A percentile compares a stretch with the other conserved stretches of the same genome.
phyloP scores from a whole-genome alignment of 2,113 vertebrate species.

The Gadus macrocephalus region DNA sequence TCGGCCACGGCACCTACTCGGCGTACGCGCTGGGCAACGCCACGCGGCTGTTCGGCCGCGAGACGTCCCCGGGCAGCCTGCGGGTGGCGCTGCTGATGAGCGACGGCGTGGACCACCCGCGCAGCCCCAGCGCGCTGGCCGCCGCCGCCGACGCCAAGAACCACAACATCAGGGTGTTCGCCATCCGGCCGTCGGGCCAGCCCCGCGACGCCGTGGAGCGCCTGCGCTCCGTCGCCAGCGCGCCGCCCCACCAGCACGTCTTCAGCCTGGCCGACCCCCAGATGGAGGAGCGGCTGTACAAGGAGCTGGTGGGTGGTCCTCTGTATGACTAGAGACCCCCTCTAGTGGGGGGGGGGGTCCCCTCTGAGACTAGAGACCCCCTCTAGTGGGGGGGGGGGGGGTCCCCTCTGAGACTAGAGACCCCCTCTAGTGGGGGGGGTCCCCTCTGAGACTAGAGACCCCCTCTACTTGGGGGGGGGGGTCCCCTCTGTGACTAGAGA shows the following conservation, averaged over 20 bases:
- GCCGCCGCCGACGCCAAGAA: constrained; percentile 75
- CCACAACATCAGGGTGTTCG: constrained; percentile 77
- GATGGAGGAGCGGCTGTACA: constrained; percentile 65
- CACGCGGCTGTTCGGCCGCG: constrained; percentile 75
- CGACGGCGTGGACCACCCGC: constrained; percentile 82
- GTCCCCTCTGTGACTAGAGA: too few species aligned
- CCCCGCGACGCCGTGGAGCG: constrained; percentile 58
- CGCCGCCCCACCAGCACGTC: constrained; percentile 64
- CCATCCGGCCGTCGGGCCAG: constrained; percentile 69
- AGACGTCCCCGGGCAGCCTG: constrained; percentile 67
- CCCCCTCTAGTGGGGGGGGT: too few species aligned
- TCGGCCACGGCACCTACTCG: constrained; percentile 83
- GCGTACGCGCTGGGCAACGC: constrained; percentile 83
- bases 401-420: too few species aligned
- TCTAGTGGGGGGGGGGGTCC: too few species aligned
- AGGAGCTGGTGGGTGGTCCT: constrained; percentile 65
- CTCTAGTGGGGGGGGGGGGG: too few species aligned
- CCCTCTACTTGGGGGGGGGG: too few species aligned
- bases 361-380: too few species aligned
- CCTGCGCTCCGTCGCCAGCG: constrained; percentile 77
- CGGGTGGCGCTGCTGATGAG: constrained; percentile 81
- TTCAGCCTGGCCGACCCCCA: constrained; percentile 74
- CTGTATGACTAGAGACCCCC: neutral
- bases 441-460: too few species aligned
- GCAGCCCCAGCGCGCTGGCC: constrained; percentile 71